A percentile compares a stretch with the other conserved stretches of the same genome.
These are phyloP conservation scores for Xiphophorus hellerii DNA, from an alignment of 2,113 vertebrate genomes.

Conservation along the genomic window DNA sequence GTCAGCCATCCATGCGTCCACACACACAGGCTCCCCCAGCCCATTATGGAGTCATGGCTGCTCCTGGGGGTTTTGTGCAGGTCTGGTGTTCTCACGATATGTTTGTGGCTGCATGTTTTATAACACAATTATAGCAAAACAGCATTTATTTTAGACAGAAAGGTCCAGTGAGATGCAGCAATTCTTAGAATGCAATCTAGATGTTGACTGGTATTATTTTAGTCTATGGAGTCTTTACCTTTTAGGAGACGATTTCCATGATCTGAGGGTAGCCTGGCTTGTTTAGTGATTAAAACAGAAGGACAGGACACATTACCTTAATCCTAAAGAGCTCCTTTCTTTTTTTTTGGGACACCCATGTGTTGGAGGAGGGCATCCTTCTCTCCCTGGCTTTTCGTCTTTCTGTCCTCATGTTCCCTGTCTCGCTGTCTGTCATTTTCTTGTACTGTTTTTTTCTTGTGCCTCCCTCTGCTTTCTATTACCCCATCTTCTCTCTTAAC, in stretches of 20 bases:
- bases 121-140: slow-evolving; percentile 30
- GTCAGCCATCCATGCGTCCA: background rate
- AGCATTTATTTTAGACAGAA: background rate
- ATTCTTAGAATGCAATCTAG: too few relatives aligned
- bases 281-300: too few relatives aligned
- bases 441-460: background rate
- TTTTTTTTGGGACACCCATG: background rate
- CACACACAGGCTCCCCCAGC: background rate
- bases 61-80: slow-evolving; percentile 16
- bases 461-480: background rate
- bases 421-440: slow-evolving; percentile 1
- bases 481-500: background rate
- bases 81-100: background rate
- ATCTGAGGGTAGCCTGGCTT: too few relatives aligned
- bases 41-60: slow-evolving; percentile 3
- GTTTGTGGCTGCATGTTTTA: slow-evolving; percentile 7
- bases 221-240: too few relatives aligned
- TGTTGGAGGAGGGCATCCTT: background rate
- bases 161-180: slow-evolving; percentile 24
- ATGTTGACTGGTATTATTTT: too few relatives aligned
- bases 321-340: slow-evolving; percentile 32
- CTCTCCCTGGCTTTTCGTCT: background rate
- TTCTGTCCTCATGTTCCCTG: background rate
- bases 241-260: too few relatives aligned
- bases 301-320: too few relatives aligned